Evolutionary conservation across 2,888 invertebrate species (phyloP), one percentile per base, ranked within the genome.

Genomic region (Octodonta nipae): DNA sequence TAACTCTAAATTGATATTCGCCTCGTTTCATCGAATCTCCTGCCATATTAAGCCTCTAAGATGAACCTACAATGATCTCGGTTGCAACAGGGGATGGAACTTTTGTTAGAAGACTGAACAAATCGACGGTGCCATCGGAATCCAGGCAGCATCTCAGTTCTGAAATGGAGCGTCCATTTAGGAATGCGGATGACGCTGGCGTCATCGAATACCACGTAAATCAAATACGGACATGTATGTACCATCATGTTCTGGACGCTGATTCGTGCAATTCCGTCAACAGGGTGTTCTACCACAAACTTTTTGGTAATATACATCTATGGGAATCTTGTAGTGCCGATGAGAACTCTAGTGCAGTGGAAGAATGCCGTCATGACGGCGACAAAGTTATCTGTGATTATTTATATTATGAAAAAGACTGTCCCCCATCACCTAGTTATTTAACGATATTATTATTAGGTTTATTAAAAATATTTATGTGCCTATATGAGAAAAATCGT

Each of bases 381-480:
- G 28, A 36, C 30, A 38, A 38, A 29, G 38, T 42, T 47, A 48
- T 49, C 50, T 50, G 50, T 50, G 50, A 50, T 50, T 44, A 44
- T 47, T 43, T 42, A 38, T 40, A 43, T 38, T 40, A 40, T 41
- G 34, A 42, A 37, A 40, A 44, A 48, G 43, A 47, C 46, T 47
- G 45, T 41, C 30, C 37, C 28, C 36, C 26, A 33, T 36, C 33
- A 34, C 31, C 42, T 35, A 43, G 40, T 44, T 42, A 36, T 44
- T 36, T 41, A 34, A 27, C 37, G 47, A 46, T 45, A 42, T 37
- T 50, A 44, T 34, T 44, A 34, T 40, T 51, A 52, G 51, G 51
- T 51, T 50, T 55, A 41, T 49, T 53, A 48, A 55, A 50, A 47
- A 51, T 46, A 47, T 49, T 47, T 48, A 53, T 50, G 58, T 58